phyloP scores from a whole-genome alignment of 2,113 vertebrate genomes.

The Gopherus flavomarginatus region DNA sequence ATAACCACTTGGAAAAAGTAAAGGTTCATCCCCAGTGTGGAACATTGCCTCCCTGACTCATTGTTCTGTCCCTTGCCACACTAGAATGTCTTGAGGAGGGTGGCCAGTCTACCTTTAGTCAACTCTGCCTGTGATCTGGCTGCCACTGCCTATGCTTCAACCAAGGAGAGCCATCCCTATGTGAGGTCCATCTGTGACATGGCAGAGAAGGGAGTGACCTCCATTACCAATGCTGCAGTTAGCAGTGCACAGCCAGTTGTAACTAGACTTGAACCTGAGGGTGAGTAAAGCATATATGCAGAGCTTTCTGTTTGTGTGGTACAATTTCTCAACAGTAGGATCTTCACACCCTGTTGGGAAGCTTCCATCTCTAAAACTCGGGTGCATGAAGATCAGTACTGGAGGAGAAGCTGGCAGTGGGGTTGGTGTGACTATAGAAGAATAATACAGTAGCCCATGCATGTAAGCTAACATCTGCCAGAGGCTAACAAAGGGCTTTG shows the following conservation, averaged over 20 bases:
- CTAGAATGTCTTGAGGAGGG: too few species aligned
- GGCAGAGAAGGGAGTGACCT: too few species aligned
- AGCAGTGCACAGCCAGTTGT: constrained; percentile 83
- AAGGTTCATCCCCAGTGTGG: not conserved
- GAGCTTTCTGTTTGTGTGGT: accelerated
- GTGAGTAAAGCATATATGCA: constrained; percentile 52
- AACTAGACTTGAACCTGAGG: constrained; percentile 82
- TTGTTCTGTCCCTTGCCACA: too few species aligned
- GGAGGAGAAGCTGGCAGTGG: too few species aligned
- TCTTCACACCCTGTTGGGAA: accelerated
- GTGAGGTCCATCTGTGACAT: too few species aligned
- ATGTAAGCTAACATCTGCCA: not conserved
- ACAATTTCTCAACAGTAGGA: accelerated
- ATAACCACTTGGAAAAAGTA: not conserved
- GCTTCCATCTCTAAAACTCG: too few species aligned
- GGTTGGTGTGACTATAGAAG: not conserved
- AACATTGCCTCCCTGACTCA: not conserved
- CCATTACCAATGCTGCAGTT: constrained; percentile 39
- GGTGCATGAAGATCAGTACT: not conserved
- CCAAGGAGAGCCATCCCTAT: too few species aligned
- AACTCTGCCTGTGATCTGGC: too few species aligned
- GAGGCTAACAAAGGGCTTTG: not conserved
- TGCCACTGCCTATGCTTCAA: too few species aligned
- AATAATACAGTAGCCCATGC: not conserved
- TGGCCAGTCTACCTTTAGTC: too few species aligned